A percentile compares a stretch with the other conserved stretches of the same genome.
Conservation (phyloP, 1,140 invertebrate species). For the Trissolcus basalis region DNA sequence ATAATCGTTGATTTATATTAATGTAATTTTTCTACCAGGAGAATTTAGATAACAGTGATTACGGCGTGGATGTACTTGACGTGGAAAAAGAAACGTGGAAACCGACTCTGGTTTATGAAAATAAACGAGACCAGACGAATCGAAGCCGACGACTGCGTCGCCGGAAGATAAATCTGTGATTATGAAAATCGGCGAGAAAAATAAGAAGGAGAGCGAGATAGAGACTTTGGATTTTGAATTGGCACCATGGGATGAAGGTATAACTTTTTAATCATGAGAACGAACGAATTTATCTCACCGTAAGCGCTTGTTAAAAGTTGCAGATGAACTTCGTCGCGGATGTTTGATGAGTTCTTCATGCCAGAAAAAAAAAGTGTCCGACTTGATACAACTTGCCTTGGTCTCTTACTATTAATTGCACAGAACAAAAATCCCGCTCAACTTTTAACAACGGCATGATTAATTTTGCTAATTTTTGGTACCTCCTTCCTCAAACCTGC, state of each 20-base stretch:
- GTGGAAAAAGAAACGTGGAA: constrained; percentile 63
- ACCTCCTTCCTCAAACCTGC: neutral
- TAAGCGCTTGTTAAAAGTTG: constrained; percentile 7
- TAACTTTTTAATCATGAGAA: constrained; percentile 11
- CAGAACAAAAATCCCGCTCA: neutral
- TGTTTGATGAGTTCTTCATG: constrained; percentile 6
- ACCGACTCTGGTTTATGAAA: constrained; percentile 63
- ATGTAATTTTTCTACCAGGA: too few relatives aligned
- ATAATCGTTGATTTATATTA: too few relatives aligned
- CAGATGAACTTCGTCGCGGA: constrained; percentile 1
- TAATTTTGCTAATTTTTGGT: neutral
- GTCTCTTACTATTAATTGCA: neutral
- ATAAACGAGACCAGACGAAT: constrained; percentile 55
- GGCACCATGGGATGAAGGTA: constrained; percentile 16
- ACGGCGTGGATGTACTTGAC: constrained; percentile 58
- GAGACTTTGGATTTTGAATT: constrained; percentile 12
- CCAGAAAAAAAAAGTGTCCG: neutral
- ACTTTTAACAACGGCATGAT: constrained; percentile 1
- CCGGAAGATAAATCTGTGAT: constrained; percentile 61
- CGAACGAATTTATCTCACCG: constrained; percentile 4
- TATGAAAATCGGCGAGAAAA: constrained; percentile 66
- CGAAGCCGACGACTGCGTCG: constrained; percentile 7
- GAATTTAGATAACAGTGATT: too few relatives aligned
- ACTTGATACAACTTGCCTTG: neutral
- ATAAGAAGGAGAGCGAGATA: constrained; percentile 9